Base-by-base conservation (phyloP, 2,888 invertebrate species). In the Pinctada fucata region DNA sequence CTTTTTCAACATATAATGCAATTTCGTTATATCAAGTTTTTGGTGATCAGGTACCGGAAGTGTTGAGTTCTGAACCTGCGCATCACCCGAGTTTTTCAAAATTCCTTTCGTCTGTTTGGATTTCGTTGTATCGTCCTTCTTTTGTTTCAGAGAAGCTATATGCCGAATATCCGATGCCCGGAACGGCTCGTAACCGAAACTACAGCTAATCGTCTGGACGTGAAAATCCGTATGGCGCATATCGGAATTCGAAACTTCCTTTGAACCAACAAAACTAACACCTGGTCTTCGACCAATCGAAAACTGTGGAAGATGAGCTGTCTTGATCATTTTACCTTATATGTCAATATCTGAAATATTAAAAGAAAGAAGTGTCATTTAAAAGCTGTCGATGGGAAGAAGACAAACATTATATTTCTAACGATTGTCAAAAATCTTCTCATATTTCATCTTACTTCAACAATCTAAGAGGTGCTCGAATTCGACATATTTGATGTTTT, bases 1-100 rank as follows among this genome's bases (percentile, higher is more conserved):
- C 66, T 74, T 74, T 50, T 74, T 74, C n/a, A 74, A 50, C 10
- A 74, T 63, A 74, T 66, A 74, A 50, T 65, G 74, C 50, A 74
- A 66, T 66, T 74, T 74, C 2, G 74, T 63, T 49, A 74, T 66
- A 13, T 65, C 65, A 3, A 74, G 51, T 66, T 74, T 74, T 66
- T 74, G 66, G n/a, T 45, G 66, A n/a, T 45, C 50, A 48, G 50
- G 8, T 4, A 5, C 63, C 6, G 51, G 63, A 0, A 16, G 66
- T 31, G 66, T 49, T 8, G 16, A 13, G 10, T 49, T 63, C 49
- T 68, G 8, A 4, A 16, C 65, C 5, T 31, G 64, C 47, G 13
- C n/a, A n/a, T 47, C 63, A 0, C 45, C 2, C 8, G 74, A 74
- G 50, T 74, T 74, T 50, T 74, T 74, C 52, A 74, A 50, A n/a